Conservation (phyloP, 2,888 invertebrate genomes). For the Drosophila flavopinicola region DNA sequence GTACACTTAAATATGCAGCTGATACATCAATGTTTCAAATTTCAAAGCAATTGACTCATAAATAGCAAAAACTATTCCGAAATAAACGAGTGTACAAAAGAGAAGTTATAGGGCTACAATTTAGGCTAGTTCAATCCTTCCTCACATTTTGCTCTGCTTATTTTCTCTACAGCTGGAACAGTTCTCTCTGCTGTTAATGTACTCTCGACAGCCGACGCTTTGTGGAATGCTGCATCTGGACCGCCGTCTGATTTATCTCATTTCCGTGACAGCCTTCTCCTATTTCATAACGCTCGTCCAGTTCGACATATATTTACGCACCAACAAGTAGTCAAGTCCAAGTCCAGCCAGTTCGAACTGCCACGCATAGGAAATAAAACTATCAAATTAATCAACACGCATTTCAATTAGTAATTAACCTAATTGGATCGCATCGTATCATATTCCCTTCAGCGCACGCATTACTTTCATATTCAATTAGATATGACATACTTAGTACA, state of each 20-base stretch:
- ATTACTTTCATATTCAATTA: too few relatives aligned
- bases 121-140: neutral
- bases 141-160: neutral
- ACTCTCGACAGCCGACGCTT: conserved; percentile 53
- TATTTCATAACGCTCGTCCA: conserved; percentile 80
- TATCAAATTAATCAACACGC: conserved; percentile 14
- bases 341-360: neutral
- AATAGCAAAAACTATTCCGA: too few relatives aligned
- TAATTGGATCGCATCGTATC: conserved; percentile 30
- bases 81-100: too few relatives aligned
- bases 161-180: conserved; percentile 65
- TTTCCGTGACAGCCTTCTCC: conserved; percentile 70
- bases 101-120: too few relatives aligned
- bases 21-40: too few relatives aligned
- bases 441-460: conserved; percentile 2
- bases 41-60: too few relatives aligned
- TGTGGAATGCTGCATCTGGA: conserved; percentile 75
- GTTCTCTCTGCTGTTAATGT: conserved; percentile 60
- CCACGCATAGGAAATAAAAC: neutral
- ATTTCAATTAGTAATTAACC: neutral
- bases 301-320: conserved; percentile 67
- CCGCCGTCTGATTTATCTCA: conserved; percentile 67
- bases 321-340: conserved; percentile 6
- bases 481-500: too few relatives aligned
- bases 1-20: too few relatives aligned